These are phyloP conservation scores for Tenebrosternarchus preto DNA, from an alignment of 2,113 vertebrate genomes.

Conservation along the genomic window DNA sequence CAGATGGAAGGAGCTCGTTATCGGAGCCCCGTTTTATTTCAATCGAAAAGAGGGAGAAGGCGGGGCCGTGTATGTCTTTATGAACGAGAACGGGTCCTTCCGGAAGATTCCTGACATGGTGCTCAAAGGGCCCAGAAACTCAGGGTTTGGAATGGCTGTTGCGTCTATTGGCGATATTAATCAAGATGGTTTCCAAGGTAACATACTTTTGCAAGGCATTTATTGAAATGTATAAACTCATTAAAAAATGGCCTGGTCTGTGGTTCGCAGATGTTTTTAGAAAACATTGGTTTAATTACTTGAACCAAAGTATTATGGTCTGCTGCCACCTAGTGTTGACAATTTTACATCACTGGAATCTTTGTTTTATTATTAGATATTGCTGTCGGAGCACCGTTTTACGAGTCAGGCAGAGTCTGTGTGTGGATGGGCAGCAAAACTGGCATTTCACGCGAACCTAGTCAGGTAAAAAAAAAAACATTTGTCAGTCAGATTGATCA, in stretches of 20 bases:
- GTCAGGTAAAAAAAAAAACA: constrained; percentile 77
- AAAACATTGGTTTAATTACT: no score
- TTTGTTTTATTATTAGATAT: constrained; percentile 74
- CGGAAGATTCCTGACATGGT: constrained; percentile 57
- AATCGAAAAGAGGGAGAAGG: constrained; percentile 77
- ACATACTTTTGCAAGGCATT: not conserved
- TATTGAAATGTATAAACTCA: no score
- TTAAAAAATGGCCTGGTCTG: no score
- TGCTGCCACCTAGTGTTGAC: constrained; percentile 40
- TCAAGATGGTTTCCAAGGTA: constrained; percentile 93
- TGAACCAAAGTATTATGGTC: not conserved
- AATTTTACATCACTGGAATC: not conserved
- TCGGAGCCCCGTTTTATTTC: constrained; percentile 92
- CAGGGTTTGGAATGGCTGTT: constrained; percentile 83
- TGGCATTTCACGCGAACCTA: constrained; percentile 72
- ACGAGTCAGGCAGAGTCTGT: constrained; percentile 82
- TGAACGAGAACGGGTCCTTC: constrained; percentile 83
- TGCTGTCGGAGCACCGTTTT: constrained; percentile 88
- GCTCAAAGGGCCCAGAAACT: constrained; percentile 76
- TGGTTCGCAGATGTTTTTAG: no score
- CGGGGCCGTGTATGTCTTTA: constrained; percentile 86
- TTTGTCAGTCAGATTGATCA: not conserved
- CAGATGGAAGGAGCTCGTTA: constrained; percentile 91
- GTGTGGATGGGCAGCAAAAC: constrained; percentile 82
- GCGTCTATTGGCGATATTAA: constrained; percentile 84